These are phyloP conservation scores for Pluvianellus socialis DNA, from an alignment of 2,113 vertebrate genomes.

Conservation along the genomic window DNA sequence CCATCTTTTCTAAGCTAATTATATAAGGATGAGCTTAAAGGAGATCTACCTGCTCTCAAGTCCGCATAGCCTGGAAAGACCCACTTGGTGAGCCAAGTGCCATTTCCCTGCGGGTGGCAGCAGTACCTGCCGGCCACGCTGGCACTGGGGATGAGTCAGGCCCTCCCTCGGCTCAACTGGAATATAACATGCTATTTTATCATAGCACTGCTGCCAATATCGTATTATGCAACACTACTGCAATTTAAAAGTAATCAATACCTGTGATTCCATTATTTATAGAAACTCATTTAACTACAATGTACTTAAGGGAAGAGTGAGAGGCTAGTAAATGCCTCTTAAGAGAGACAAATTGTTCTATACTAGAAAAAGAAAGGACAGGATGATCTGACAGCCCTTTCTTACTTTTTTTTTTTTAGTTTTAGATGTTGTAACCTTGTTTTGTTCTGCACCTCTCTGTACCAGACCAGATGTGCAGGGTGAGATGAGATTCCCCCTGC, in stretches of 20 bases:
- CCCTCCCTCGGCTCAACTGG: not conserved
- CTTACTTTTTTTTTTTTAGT: not conserved
- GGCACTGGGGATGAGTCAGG: not conserved
- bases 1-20: not conserved
- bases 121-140: not conserved
- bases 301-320: not conserved
- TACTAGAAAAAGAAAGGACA: not conserved
- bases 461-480: not conserved
- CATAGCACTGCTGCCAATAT: not conserved
- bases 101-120: not conserved
- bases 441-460: not conserved
- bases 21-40: not conserved
- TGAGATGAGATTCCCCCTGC: not conserved
- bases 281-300: not conserved
- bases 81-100: not conserved
- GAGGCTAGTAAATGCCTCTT: not conserved
- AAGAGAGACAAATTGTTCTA: not conserved
- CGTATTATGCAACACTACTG: not conserved
- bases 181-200: not conserved
- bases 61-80: not conserved
- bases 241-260: conserved; percentile 20
- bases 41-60: not conserved
- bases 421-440: not conserved
- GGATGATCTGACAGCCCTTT: not conserved
- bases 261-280: not conserved